Evolutionary conservation across 2,888 invertebrate species (phyloP), one percentile per base, ranked within the genome.

Genomic region (Dolichopus griseipennis): DNA sequence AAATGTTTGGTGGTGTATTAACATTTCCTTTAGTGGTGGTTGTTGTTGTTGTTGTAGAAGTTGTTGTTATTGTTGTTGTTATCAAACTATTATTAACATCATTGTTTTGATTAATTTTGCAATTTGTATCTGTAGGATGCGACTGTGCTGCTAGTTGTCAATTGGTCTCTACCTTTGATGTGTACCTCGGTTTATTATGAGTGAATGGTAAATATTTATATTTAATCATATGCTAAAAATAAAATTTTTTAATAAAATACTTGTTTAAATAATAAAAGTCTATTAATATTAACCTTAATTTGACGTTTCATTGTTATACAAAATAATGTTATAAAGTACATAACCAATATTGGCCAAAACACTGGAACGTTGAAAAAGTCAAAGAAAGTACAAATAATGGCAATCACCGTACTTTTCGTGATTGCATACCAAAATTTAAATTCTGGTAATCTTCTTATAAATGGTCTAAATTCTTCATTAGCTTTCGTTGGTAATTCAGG

Each of bases 341-440:
- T 95, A 77, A 99, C 97, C 81, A 99, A 87, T 77, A 99, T 99
- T 70, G 99, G 99, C 99, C 99, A 99, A 84, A 99, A 99, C 76
- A 99, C 99, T 79, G 99, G 99, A 82, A 99, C 92, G 85, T 99
- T 97, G 83, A 98, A 96, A 76, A 92, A 91, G 78, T 98, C 96
- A 81, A 99, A 97, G 83, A 97, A 93, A 70, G 99, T 99, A 84
- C 96, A 97, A 74, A 89, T 83, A 78, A 94, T 86, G 64, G 92
- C 96, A 75, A 99, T 86, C 15, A 95, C 74, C 61, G 97, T 95
- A 74, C 97, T 96, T 81, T 96, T 97, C 70, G 93, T 90, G 71
- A 97, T 93, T 74, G 97, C 96, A 75, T 97, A 90, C 98, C 98
- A 98, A 83, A 99, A 99, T 83, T 99, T 99, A 80, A 99, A 99